These are phyloP conservation scores for Spatula versicolor DNA, from an alignment of 2,797 vertebrate genomes.

Conservation along the genomic window DNA sequence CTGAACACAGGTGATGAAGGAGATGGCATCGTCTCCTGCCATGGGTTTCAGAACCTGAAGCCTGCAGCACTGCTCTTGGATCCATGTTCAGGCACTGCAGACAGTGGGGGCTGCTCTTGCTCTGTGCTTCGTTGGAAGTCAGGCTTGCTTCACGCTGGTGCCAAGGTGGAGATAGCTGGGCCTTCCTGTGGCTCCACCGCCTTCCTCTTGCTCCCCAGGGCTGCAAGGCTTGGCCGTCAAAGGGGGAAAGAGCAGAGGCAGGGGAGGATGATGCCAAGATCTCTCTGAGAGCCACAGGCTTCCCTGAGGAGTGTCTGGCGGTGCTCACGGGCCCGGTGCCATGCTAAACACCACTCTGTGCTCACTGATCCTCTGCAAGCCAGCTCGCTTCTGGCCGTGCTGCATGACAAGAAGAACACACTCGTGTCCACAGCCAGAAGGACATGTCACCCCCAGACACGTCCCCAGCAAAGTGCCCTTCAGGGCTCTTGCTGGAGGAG, in stretches of 20 bases:
- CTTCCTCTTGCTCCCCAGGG: background rate
- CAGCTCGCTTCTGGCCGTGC: background rate
- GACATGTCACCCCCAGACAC: background rate
- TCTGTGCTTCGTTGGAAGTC: background rate
- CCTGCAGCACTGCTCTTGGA: background rate
- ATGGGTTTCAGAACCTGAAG: background rate
- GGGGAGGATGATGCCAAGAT: background rate
- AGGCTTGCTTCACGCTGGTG: background rate
- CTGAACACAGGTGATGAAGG: background rate
- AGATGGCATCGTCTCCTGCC: background rate
- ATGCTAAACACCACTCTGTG: fast-evolving
- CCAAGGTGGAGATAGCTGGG: background rate
- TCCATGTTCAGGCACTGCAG: background rate
- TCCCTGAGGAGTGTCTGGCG: background rate
- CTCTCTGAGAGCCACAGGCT: background rate
- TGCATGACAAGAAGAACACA: background rate
- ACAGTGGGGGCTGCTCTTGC: background rate
- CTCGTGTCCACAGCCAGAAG: background rate
- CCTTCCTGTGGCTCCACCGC: background rate
- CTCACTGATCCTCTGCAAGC: background rate
- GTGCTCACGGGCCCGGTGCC: background rate
- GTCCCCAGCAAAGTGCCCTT: background rate
- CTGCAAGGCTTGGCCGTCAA: background rate
- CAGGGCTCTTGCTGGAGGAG: background rate
- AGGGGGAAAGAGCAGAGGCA: background rate